Percentiles rank a stretch among this genome's conserved stretches.
Evolutionary conservation across 2,797 vertebrate genomes (phyloP).

Genomic region (Heteromormyrus szaboi): DNA sequence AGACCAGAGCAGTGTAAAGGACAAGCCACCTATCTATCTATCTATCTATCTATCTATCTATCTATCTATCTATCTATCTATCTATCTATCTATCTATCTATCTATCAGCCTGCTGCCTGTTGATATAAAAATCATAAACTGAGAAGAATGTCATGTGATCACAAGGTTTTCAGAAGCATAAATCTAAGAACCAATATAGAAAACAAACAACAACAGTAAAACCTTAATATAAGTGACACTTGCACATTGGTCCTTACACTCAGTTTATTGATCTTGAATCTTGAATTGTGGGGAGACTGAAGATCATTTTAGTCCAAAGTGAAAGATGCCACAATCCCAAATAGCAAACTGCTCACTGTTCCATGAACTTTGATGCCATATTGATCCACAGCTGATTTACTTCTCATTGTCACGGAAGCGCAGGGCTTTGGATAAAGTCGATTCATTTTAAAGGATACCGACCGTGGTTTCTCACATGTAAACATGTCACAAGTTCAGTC

Average conservation of each 20-base stretch:
- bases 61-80: no score
- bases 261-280: background rate
- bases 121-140: background rate
- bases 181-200: background rate
- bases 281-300: background rate
- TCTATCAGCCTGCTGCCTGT: background rate
- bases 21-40: background rate
- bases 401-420: background rate
- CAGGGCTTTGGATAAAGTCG: slow-evolving; percentile 4
- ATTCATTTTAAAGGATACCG: slow-evolving; percentile 21
- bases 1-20: background rate
- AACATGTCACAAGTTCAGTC: slow-evolving; percentile 27
- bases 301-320: background rate
- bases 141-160: background rate
- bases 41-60: no score
- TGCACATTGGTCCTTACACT: background rate
- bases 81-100: background rate
- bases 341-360: slow-evolving; percentile 2
- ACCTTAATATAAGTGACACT: background rate
- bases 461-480: slow-evolving; percentile 22
- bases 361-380: slow-evolving; percentile 13
- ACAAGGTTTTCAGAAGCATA: background rate
- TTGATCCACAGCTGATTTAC: slow-evolving; percentile 29
- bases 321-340: background rate
- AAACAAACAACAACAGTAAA: background rate